phyloP scores from a whole-genome alignment of 2,797 vertebrate species.

The Phoxinus dragarum region DNA sequence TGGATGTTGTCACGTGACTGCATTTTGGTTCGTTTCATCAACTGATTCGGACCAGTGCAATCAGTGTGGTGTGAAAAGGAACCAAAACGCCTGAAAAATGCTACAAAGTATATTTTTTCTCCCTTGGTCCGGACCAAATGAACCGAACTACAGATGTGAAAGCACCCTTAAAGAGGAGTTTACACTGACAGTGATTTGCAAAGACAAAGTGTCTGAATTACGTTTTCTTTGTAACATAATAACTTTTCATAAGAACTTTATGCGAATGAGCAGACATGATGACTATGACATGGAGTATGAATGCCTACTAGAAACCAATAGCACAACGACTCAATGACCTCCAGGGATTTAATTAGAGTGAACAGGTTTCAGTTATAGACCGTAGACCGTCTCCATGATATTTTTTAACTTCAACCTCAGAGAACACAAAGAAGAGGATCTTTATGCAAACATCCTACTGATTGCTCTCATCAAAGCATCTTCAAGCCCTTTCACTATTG shows the following conservation, averaged over 20 bases:
- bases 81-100: too few species aligned
- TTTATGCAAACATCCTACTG: slow-evolving; percentile 7
- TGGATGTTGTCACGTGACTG: too few species aligned
- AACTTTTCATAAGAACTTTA: background rate
- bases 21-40: too few species aligned
- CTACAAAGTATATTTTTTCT: too few species aligned
- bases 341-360: background rate
- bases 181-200: background rate
- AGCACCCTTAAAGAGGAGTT: slow-evolving; percentile 11
- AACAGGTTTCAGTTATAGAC: background rate
- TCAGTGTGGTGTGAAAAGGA: too few species aligned
- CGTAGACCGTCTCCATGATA: background rate
- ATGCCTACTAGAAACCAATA: background rate
- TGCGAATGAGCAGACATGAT: background rate
- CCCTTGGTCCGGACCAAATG: too few species aligned
- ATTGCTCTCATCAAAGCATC: background rate
- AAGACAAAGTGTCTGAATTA: background rate
- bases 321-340: background rate
- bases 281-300: background rate
- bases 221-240: background rate
- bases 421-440: background rate
- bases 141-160: too few species aligned
- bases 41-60: too few species aligned
- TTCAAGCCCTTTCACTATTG: background rate
- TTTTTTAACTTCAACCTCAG: slow-evolving; percentile 4